Percentiles rank a stretch among this genome's conserved stretches.
These are phyloP conservation scores for Brachionus sp. DNA, from an alignment of 1,140 invertebrate species.

Conservation along the genomic window DNA sequence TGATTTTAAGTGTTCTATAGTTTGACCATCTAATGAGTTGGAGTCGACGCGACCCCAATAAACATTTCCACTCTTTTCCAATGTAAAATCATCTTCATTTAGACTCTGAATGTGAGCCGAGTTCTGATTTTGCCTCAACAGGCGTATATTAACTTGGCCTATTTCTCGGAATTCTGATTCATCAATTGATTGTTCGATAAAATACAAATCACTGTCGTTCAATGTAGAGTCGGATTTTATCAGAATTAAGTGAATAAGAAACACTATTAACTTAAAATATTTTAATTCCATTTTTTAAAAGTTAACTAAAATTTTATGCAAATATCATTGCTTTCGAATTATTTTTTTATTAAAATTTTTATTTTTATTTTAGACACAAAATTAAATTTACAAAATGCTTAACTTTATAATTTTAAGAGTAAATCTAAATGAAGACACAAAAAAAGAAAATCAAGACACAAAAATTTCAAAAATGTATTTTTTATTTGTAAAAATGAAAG, in stretches of 20 bases:
- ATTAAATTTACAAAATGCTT: no score
- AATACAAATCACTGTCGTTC: slow-evolving; percentile 34
- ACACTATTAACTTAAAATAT: background rate
- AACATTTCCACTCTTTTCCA: background rate
- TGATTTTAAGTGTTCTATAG: background rate
- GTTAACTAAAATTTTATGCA: background rate
- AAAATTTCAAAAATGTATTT: no score
- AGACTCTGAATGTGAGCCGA: slow-evolving; percentile 6
- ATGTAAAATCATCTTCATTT: background rate
- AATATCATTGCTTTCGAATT: background rate
- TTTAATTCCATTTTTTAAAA: background rate
- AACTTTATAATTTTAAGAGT: no score
- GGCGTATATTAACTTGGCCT: background rate
- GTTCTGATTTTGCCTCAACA: slow-evolving; percentile 42
- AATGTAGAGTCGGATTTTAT: background rate
- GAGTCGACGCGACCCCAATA: background rate
- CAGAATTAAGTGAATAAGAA: background rate
- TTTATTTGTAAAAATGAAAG: background rate
- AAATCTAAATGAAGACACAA: no score
- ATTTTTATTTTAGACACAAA: no score
- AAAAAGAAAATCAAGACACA: no score
- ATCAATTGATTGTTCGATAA: slow-evolving; percentile 25
- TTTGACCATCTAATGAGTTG: background rate
- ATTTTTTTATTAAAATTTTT: no score
- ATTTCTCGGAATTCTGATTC: background rate